A percentile compares a stretch with the other conserved stretches of the same genome.
These are phyloP conservation scores for Rugalucina vietnamica DNA, from an alignment of 2,888 invertebrate species.

Conservation along the genomic window DNA sequence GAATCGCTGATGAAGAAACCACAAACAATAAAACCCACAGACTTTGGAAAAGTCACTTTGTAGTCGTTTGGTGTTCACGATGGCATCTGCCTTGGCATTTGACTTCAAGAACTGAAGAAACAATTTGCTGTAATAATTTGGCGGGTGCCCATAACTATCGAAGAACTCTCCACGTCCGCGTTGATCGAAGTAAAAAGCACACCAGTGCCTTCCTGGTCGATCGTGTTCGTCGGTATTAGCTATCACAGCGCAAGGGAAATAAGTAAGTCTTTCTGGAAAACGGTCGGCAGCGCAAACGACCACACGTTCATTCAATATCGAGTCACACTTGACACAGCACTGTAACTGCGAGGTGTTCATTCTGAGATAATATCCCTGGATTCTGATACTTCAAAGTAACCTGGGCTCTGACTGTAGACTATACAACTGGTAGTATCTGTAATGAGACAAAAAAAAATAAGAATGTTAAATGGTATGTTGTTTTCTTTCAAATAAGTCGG, in stretches of 20 bases:
- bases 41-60: background rate
- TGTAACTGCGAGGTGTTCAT: conserved; percentile 33
- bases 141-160: background rate
- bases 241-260: conserved; percentile 20
- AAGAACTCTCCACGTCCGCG: background rate
- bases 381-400: conserved; percentile 27
- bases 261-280: conserved; percentile 1
- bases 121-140: background rate
- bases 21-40: background rate
- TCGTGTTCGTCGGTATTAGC: conserved; percentile 25
- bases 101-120: background rate
- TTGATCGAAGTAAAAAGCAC: conserved; percentile 1
- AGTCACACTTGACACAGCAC: conserved; percentile 30
- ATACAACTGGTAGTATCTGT: conserved; percentile 19
- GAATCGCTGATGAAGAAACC: background rate
- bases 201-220: conserved; percentile 26
- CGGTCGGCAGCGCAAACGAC: conserved; percentile 29
- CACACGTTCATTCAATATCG: background rate
- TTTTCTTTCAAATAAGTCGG: no score
- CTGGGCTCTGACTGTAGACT: conserved; percentile 24
- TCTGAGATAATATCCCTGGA: conserved; percentile 23
- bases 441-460: background rate
- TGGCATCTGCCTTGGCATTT: background rate
- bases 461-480: no score
- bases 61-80: background rate